A percentile compares a stretch with the other conserved stretches of the same genome.
Conservation (phyloP, 2,797 vertebrate species). For the Amazonetta brasiliensis region DNA sequence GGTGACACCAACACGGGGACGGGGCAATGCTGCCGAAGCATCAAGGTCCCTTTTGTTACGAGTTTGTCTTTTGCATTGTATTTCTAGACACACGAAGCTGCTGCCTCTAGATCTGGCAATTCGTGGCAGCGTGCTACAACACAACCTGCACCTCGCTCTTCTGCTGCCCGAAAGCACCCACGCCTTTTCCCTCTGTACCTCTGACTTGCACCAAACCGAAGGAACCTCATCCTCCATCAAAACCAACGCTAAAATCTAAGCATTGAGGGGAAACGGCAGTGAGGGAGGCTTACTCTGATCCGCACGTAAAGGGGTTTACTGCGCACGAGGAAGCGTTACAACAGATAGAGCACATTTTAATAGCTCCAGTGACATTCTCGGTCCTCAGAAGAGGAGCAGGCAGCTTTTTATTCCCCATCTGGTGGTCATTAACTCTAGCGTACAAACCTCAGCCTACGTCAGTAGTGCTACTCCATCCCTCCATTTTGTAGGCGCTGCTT, state of each 20-base stretch:
- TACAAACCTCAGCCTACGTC: slow-evolving; percentile 54
- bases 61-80: background rate
- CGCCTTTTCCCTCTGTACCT: background rate
- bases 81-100: background rate
- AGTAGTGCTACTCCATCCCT: slow-evolving; percentile 45
- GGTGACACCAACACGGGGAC: background rate
- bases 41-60: background rate
- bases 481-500: slow-evolving; percentile 44
- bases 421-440: slow-evolving; percentile 60
- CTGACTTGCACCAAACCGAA: background rate
- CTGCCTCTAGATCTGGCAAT: background rate
- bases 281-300: background rate
- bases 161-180: background rate
- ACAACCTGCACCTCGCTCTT: background rate
- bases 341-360: background rate
- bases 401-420: slow-evolving; percentile 61
- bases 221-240: background rate
- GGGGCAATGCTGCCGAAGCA: background rate
- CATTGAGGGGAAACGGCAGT: fast-evolving
- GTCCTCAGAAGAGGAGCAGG: slow-evolving; percentile 44
- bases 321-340: background rate
- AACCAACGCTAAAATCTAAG: background rate
- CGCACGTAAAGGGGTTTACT: background rate
- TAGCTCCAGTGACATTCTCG: background rate
- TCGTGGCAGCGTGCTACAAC: background rate